Base-by-base conservation (phyloP, 2,113 vertebrate species). In the Ornithorhynchus anatinus region DNA sequence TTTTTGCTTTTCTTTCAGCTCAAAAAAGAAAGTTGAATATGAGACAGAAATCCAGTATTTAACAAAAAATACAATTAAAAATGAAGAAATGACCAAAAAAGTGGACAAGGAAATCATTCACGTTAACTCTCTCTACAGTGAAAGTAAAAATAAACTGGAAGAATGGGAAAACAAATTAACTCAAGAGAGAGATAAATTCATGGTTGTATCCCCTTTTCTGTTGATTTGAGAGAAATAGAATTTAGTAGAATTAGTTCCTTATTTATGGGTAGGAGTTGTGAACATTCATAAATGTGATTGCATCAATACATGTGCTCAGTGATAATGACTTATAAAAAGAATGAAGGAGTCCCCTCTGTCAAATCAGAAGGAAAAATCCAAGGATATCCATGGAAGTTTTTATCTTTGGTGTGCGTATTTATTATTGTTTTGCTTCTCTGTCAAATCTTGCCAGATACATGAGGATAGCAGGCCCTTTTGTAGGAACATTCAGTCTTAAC, bases 1-100 rank as follows among this genome's bases (percentile, higher is more conserved):
- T 20, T 77, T 64, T 59, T 27, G 13, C 9, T 69, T 71, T 62
- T 85, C 79, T 72, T 72, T 80, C 53, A 92, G 89, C 58, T 20
- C 84, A 73, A 85, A 1, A 52, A 76, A 37, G 59, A 90, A 77
- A 80, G 3, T 31, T 20, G 12, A 7, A 0, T 33, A 75, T 45
- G 68, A 89, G 22, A 7, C 42, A 14, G 84, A 89, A 80, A 59
- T 90, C 0, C n/a, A 84, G 23, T 19, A 17, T 45, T 88, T 94
- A 72, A 22, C 81, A 31, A 85, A 88, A 85, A 67, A 69, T 72
- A 90, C 92, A 38, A 25, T 9, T 63, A 73, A 88, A 80, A 88
- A 91, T 72, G 90, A 94, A 39, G 71, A 89, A 10, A 79, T 88
- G 70, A 80, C 90, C 83, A 86, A 86, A 86, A 69, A 84, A 33